phyloP scores from a whole-genome alignment of 2,113 vertebrate species.

The Spermophilus dauricus region DNA sequence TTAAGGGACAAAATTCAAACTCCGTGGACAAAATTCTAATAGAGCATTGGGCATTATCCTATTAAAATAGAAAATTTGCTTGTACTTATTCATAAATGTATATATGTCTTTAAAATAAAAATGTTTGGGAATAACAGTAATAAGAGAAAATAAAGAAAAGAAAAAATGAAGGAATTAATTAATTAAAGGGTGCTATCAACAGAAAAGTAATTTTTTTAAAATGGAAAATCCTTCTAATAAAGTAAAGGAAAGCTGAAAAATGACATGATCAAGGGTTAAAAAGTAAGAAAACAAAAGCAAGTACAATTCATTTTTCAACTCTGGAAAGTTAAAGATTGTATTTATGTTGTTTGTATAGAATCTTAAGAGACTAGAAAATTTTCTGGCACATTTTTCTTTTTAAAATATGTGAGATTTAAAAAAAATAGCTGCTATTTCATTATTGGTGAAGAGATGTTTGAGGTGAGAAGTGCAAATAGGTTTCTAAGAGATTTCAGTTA shows the following conservation, averaged over 20 bases:
- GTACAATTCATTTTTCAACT: neutral
- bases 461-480: neutral
- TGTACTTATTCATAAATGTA: neutral
- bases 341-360: neutral
- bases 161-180: neutral
- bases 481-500: constrained; percentile 16
- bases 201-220: neutral
- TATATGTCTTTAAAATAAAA: neutral
- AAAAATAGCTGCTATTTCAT: neutral
- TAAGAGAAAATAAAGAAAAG: neutral
- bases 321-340: neutral
- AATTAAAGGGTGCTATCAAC: neutral
- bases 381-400: neutral
- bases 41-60: neutral
- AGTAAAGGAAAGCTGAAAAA: neutral
- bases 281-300: neutral
- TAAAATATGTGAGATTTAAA: neutral
- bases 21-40: neutral
- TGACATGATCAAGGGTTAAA: neutral
- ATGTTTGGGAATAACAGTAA: neutral
- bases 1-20: neutral
- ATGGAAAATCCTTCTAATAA: neutral
- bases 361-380: neutral
- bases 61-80: neutral
- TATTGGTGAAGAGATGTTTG: neutral